Base-by-base conservation (phyloP, 2,797 vertebrate species). In the Epinephelus coioides region DNA sequence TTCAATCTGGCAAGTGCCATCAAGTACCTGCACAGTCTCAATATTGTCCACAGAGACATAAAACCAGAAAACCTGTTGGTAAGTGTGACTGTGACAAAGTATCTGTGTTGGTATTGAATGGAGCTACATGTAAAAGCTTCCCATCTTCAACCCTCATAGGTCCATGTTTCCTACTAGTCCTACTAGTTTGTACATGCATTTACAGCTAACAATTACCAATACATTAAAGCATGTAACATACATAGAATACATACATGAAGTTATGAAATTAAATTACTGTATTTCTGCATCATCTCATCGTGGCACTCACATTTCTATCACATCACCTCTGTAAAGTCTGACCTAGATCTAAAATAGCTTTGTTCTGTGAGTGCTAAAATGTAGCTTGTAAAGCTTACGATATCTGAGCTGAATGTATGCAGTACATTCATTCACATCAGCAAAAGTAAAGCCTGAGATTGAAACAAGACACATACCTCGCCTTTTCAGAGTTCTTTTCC, bases 61-160 rank as follows among this genome's bases (percentile, higher is more conserved):
- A 99, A 99, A 89, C 98, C 98, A 0, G 98, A 99, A 89, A 99
- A 99, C 88, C 95, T 99, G 70, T 90, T 99, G 97, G 98, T 99
- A 92, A 96, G 96, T 91, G 9, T 30, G 44, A 46, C 25, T 66
- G 6, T 75, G 27, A 34, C 6, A 67, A 21, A 57, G 19, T 34
- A 14, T 56, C 34, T 69, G 3, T 11, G 25, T 8, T 50, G 0
- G 2, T 56, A 49, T 27, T 46, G 25, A 64, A 18, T 18, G 14
- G 11, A 10, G 21, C n/a, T 14, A 5, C 38, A 57, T 72, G n/a
- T 55, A 23, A 49, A 71, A 53, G 21, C 38, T 59, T 69, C 27
- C 10, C 17, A 25, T 51, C 8, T 34, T 75, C 54, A 38, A 1
- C 60, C 27, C 15, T 66, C 12, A n/a, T 13, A n/a, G 19, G 0